phyloP scores from a whole-genome alignment of 2,797 vertebrate genomes.

The Chloroceryle amazona region DNA sequence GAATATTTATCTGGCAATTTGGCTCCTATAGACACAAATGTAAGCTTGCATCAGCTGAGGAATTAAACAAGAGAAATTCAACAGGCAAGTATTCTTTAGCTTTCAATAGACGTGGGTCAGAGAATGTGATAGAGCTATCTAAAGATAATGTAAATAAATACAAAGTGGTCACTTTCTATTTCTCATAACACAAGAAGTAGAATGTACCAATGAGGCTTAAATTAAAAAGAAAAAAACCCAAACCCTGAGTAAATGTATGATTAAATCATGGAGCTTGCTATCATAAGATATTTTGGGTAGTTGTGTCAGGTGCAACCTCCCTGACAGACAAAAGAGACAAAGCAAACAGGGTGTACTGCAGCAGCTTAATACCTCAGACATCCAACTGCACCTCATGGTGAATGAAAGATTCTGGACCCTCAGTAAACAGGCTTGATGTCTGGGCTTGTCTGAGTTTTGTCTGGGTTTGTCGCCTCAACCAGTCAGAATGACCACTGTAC shows the following conservation, averaged over 20 bases:
- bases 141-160: neutral
- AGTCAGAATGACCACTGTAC: too few species aligned
- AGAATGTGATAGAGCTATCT: neutral
- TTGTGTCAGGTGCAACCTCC: too few species aligned
- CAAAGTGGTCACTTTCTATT: neutral
- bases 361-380: too few species aligned
- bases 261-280: neutral
- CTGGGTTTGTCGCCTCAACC: too few species aligned
- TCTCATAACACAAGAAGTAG: neutral
- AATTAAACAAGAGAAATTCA: neutral
- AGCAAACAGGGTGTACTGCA: too few species aligned
- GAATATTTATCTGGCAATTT: neutral
- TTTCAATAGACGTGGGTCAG: neutral
- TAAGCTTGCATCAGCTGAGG: neutral
- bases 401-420: too few species aligned
- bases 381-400: too few species aligned
- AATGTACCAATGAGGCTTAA: neutral
- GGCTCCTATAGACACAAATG: neutral
- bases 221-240: neutral
- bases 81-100: accelerated
- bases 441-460: too few species aligned
- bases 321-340: too few species aligned
- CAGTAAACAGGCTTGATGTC: too few species aligned
- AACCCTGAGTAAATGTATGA: neutral
- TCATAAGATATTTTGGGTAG: neutral